phyloP scores from a whole-genome alignment of 1,140 invertebrate genomes.

The Tetragonula clypearis region DNA sequence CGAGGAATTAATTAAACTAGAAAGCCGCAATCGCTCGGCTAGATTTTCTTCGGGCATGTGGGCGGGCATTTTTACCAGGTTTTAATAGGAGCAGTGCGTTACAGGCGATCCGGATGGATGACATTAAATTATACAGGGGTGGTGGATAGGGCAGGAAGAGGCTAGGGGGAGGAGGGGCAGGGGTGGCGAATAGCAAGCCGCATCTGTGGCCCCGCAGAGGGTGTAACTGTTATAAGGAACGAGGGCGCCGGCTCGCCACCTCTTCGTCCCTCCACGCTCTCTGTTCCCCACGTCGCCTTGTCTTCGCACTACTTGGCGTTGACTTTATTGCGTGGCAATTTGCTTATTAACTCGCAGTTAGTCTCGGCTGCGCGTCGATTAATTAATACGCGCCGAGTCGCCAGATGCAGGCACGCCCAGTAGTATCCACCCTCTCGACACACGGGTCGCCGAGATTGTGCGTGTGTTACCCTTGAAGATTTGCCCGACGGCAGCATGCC shows the following conservation, averaged over 20 bases:
- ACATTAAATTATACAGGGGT: slow-evolving; percentile 77
- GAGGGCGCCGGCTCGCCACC: slow-evolving; percentile 58
- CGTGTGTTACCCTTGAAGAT: slow-evolving; percentile 59
- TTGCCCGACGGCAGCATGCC: slow-evolving; percentile 15
- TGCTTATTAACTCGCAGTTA: slow-evolving; percentile 81
- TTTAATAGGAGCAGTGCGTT: slow-evolving; percentile 76
- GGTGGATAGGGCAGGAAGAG: slow-evolving; percentile 42
- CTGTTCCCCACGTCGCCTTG: slow-evolving; percentile 48
- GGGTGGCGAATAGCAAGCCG: slow-evolving; percentile 73
- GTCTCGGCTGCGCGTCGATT: slow-evolving; percentile 79
- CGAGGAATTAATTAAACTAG: slow-evolving; percentile 49
- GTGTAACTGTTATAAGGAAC: slow-evolving; percentile 71
- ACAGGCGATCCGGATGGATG: slow-evolving; percentile 77
- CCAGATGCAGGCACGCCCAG: slow-evolving; percentile 79
- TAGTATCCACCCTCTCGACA: slow-evolving; percentile 62
- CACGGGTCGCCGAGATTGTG: slow-evolving; percentile 52
- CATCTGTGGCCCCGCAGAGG: slow-evolving; percentile 78
- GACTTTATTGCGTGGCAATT: slow-evolving; percentile 81
- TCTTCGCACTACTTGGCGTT: slow-evolving; percentile 64
- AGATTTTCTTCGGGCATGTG: slow-evolving; percentile 53
- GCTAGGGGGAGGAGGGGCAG: neutral
- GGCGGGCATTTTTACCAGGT: slow-evolving; percentile 74
- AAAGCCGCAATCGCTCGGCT: slow-evolving; percentile 24
- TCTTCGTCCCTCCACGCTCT: slow-evolving; percentile 26
- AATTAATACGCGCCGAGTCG: slow-evolving; percentile 79